These are phyloP conservation scores for Cephalotes varians DNA, from an alignment of 2,888 invertebrate species.

Conservation along the genomic window DNA sequence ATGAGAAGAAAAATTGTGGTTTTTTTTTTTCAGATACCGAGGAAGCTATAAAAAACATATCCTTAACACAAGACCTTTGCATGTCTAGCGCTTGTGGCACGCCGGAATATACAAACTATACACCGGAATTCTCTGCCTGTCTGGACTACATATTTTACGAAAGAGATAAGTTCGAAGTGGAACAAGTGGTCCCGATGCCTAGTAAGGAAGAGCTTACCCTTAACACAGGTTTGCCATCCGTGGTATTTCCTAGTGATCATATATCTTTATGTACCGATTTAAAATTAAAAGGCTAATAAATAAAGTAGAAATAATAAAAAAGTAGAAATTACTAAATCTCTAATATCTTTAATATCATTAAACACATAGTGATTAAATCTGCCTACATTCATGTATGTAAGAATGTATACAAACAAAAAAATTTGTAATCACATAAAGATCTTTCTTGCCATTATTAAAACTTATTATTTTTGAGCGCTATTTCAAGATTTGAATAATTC, in stretches of 20 bases:
- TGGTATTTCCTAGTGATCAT: conserved; percentile 97
- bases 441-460: background rate
- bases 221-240: conserved; percentile 94
- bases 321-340: background rate
- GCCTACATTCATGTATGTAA: background rate
- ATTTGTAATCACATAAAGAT: background rate
- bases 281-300: conserved; percentile 85
- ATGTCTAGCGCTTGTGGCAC: conserved; percentile 94
- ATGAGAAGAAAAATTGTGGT: conserved; percentile 1
- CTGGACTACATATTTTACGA: conserved; percentile 97
- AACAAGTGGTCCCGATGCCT: conserved; percentile 93
- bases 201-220: conserved; percentile 91
- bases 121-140: conserved; percentile 93
- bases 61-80: conserved; percentile 88
- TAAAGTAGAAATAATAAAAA: too few species aligned
- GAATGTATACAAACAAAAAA: background rate
- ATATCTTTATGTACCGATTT: conserved; percentile 95
- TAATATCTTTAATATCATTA: background rate
- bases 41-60: conserved; percentile 89
- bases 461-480: background rate
- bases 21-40: conserved; percentile 87
- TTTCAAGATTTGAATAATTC: background rate
- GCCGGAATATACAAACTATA: conserved; percentile 94
- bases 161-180: conserved; percentile 88
- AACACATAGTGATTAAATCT: conserved; percentile 29